Evolutionary conservation across 2,113 vertebrate genomes (phyloP).

Genomic region (Pteronura brasiliensis): DNA sequence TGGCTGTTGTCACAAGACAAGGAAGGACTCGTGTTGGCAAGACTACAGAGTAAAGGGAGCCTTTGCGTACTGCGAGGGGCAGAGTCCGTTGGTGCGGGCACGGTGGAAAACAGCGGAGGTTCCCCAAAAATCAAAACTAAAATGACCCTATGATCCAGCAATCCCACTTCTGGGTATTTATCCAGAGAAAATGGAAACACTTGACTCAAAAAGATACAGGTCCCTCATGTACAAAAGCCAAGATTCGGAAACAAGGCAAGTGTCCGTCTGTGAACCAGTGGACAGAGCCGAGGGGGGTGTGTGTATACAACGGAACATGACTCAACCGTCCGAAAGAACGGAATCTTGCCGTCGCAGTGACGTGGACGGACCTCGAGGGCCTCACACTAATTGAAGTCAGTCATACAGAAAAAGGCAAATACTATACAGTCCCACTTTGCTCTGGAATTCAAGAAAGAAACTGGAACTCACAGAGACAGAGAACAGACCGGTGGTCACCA

Average conservation of each 20-base stretch:
- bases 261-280: background rate
- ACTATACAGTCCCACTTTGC: background rate
- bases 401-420: background rate
- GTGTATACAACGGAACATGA: background rate
- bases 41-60: background rate
- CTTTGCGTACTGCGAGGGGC: background rate
- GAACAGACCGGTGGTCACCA: background rate
- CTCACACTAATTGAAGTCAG: background rate
- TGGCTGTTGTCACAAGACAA: background rate
- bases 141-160: background rate
- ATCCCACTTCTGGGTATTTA: background rate
- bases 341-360: background rate
- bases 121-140: background rate
- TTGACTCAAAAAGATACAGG: background rate
- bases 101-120: background rate
- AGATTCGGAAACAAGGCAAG: background rate
- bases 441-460: background rate
- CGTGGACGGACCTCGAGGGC: background rate
- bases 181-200: background rate
- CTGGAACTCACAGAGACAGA: background rate
- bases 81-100: background rate
- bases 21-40: background rate
- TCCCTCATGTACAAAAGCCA: background rate
- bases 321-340: background rate
- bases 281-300: background rate